Percentiles rank a stretch among this genome's conserved stretches.
phyloP scores from a whole-genome alignment of 2,888 invertebrate species.

The Poecilus cupreus region DNA sequence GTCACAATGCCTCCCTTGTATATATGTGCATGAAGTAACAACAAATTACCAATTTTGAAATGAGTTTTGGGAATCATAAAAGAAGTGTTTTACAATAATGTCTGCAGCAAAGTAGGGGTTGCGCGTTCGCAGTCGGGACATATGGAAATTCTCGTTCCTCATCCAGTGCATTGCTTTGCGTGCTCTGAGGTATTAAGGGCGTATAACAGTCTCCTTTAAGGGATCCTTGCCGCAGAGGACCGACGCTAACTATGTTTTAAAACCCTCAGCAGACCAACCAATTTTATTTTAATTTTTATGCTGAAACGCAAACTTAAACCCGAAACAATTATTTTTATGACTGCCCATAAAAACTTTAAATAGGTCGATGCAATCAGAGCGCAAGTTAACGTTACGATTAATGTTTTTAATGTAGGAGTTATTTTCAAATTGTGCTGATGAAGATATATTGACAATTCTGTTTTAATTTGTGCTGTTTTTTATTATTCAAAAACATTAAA shows the following conservation, averaged over 20 bases:
- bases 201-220: slow-evolving; percentile 17
- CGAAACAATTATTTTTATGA: slow-evolving; percentile 13
- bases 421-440: too few relatives aligned
- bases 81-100: too few relatives aligned
- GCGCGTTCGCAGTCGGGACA: background rate
- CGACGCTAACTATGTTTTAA: slow-evolving; percentile 5
- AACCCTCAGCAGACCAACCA: background rate
- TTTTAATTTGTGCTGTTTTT: too few relatives aligned
- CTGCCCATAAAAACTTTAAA: background rate
- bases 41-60: too few relatives aligned
- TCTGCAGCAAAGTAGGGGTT: background rate
- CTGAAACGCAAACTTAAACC: background rate
- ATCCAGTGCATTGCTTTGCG: background rate
- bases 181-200: background rate
- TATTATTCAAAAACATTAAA: too few relatives aligned
- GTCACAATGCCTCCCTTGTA: too few relatives aligned
- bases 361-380: background rate
- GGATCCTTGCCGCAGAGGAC: background rate
- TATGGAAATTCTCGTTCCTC: slow-evolving; percentile 14
- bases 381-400: too few relatives aligned
- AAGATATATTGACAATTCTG: too few relatives aligned
- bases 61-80: too few relatives aligned
- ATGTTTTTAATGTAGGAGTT: too few relatives aligned
- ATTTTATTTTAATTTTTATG: slow-evolving; percentile 30
- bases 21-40: too few relatives aligned